A percentile compares a stretch with the other conserved stretches of the same genome.
Evolutionary conservation across 2,113 vertebrate species (phyloP).

Genomic region (Daboia siamensis): DNA sequence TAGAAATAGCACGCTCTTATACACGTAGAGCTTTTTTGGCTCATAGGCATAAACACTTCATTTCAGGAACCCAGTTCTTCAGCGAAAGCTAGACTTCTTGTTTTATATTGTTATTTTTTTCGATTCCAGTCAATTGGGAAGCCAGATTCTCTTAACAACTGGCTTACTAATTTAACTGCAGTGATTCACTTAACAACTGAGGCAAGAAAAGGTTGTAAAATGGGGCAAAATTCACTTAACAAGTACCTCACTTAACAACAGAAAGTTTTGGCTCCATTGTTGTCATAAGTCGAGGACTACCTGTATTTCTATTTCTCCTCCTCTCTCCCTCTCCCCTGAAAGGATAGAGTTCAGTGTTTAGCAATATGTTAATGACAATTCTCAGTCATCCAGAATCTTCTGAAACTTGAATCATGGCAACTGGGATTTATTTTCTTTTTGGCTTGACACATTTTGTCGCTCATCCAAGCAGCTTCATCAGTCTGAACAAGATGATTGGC

Average conservation of each 20-base stretch:
- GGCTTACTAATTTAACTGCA: too few relatives aligned
- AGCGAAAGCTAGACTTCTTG: slow-evolving; percentile 51
- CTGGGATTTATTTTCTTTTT: not conserved
- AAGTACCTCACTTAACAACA: too few relatives aligned
- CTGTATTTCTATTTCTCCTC: not conserved
- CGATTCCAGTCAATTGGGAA: too few relatives aligned
- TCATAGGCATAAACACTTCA: slow-evolving; percentile 36
- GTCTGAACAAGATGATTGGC: not conserved
- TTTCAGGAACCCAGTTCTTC: slow-evolving; percentile 30
- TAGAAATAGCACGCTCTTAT: slow-evolving; percentile 52
- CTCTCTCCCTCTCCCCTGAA: not conserved
- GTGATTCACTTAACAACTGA: too few relatives aligned
- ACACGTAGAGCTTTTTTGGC: slow-evolving; percentile 49
- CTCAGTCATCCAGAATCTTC: not conserved
- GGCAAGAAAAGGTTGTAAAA: too few relatives aligned
- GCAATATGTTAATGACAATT: not conserved
- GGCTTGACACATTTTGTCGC: not conserved
- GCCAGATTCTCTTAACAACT: too few relatives aligned
- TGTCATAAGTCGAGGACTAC: too few relatives aligned
- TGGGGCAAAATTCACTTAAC: too few relatives aligned
- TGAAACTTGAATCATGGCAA: not conserved
- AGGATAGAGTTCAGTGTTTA: not conserved
- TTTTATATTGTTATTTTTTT: slow-evolving; percentile 19
- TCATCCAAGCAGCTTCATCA: not conserved
- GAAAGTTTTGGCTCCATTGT: too few relatives aligned